Conservation (phyloP, 2,888 invertebrate genomes). For the Aquatica leii region DNA sequence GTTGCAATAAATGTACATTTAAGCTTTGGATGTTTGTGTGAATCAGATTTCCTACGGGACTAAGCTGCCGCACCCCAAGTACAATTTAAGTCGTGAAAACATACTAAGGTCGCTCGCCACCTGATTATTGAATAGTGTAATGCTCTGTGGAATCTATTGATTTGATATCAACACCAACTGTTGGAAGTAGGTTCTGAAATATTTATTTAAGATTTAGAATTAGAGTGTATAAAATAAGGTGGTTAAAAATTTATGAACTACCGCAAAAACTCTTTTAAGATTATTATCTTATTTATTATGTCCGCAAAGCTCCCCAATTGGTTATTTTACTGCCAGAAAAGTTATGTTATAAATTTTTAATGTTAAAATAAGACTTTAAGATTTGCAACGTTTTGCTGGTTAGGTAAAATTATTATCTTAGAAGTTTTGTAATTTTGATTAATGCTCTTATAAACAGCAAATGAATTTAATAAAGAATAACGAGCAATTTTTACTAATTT, state of each 20-base stretch:
- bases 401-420: too few relatives aligned
- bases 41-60: constrained; percentile 6
- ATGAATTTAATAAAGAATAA: too few relatives aligned
- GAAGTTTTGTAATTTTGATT: too few relatives aligned
- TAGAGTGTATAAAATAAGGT: too few relatives aligned
- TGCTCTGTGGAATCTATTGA: constrained; percentile 13
- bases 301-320: background rate
- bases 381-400: too few relatives aligned
- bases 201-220: too few relatives aligned
- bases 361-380: background rate
- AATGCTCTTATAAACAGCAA: too few relatives aligned
- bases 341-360: constrained; percentile 1
- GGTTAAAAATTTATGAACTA: too few relatives aligned
- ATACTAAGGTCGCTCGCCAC: constrained; percentile 16
- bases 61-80: constrained; percentile 13
- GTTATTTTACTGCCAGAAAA: constrained; percentile 6
- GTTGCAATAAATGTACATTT: constrained; percentile 7
- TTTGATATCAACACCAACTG: background rate
- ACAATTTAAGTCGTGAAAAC: constrained; percentile 23
- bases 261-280: too few relatives aligned
- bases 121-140: constrained; percentile 22
- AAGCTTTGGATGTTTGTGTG: constrained; percentile 1
- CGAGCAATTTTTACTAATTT: too few relatives aligned
- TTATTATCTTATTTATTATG: constrained; percentile 1
- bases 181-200: too few relatives aligned